Evolutionary conservation across 92 coral and sea anemone genomes (phyloP), one percentile per base, ranked within the genome.

Genomic region (Virgularia gustaviana): DNA sequence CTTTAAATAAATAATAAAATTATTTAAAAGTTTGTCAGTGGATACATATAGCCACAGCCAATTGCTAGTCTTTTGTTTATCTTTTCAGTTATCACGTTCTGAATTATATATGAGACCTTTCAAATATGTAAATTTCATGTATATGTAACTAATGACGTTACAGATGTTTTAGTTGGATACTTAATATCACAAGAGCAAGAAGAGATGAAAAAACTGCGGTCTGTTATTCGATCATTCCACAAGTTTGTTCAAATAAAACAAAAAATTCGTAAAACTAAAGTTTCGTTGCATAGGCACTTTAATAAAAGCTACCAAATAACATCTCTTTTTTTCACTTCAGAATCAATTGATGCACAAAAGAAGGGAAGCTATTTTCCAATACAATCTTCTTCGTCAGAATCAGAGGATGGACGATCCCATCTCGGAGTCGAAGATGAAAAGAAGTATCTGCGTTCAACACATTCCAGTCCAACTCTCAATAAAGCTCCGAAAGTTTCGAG

Each of bases 401-500:
- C 9, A 37, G 35, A 49, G 22, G 23, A 10, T 35, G 19, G 18
- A 9, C 32, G 33, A 9, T 34, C 44, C 25, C 11, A 68, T 44
- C 23, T 3, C 28, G 30, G 28, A 1, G 4, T 3, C 15, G 58
- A 52, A 15, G 58, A 52, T 22, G 30, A 15, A 12, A 52, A 22
- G 29, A 68, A 68, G 18, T 16, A 22, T 31, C 22, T 68, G n/a
- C 54, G 75, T 12, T 3, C 45, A 12, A 68, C 75, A 44, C 49
- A 47, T 25, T 68, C 75, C 19, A 31, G 59, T 10, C 75, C 75
- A 13, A 44, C 75, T 2, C 60, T 68, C 22, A 13, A 4, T 2
- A 68, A 68, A 55, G 20, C 61, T 24, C 75, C 30, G 60, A 68
- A 49, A 49, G 33, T 49, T 18, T 44, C 61, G 35, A 68, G 51